Evolutionary conservation across 2,888 invertebrate species (phyloP).

Genomic region (Portevinia maculata): DNA sequence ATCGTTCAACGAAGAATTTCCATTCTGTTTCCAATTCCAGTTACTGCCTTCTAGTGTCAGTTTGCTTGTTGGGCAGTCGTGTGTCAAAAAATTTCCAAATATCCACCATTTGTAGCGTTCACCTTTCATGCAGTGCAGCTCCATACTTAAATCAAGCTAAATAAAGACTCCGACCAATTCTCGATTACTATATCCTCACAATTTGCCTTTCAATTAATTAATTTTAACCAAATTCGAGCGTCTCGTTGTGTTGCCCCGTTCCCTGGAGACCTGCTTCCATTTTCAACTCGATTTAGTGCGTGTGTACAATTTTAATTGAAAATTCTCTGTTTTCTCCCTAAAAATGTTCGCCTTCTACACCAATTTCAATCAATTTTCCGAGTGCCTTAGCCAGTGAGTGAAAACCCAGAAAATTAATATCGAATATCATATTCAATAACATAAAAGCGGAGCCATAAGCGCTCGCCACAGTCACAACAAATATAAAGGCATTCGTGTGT

Average conservation of each 20-base stretch:
- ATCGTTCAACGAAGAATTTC: conserved; percentile 3
- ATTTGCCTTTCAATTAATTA: conserved; percentile 34
- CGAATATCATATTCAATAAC: conserved; percentile 32
- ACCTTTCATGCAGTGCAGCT: conserved; percentile 72
- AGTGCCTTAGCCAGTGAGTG: conserved; percentile 64
- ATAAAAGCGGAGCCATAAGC: conserved; percentile 29
- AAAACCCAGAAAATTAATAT: conserved; percentile 37
- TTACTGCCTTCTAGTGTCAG: conserved; percentile 46
- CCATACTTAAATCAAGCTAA: conserved; percentile 37
- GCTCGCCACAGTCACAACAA: conserved; percentile 15
- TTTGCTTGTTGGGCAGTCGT: conserved; percentile 62
- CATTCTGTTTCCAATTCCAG: conserved; percentile 34
- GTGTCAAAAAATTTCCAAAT: conserved; percentile 72
- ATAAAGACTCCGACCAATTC: conserved; percentile 56
- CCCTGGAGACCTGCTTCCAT: conserved; percentile 2
- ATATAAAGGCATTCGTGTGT: conserved; percentile 66
- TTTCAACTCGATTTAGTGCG: conserved; percentile 37
- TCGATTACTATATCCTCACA: conserved; percentile 24
- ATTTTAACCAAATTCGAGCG: conserved; percentile 28
- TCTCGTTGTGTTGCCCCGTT: conserved; percentile 26
- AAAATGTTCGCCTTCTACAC: conserved; percentile 41
- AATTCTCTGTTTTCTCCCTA: conserved; percentile 18
- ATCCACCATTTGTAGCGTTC: conserved; percentile 74
- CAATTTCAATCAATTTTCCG: conserved; percentile 42
- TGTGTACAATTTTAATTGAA: conserved; percentile 49